Evolutionary conservation across 2,113 vertebrate species (phyloP), one percentile per base, ranked within the genome.

Genomic region (Mesitornis unicolor): DNA sequence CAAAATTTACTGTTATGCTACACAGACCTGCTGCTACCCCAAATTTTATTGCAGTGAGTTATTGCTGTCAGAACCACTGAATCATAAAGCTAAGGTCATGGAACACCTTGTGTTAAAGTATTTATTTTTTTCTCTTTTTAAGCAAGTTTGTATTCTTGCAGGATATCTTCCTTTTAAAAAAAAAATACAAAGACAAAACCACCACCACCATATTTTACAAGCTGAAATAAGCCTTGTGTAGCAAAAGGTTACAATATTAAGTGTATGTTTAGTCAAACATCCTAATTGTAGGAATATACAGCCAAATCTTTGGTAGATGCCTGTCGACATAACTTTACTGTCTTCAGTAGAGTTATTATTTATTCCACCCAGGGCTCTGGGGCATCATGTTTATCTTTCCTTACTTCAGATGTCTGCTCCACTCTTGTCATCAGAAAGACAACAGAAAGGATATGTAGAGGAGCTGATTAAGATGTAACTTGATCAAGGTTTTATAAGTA

Each of bases 1-100:
- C 83, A 94, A 93, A 96, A 96, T 96, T 96, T 97, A 95, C 73
- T 96, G 88, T 94, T 96, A 64, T 71, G 65, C 68, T 92, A 75
- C 64, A 89, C 76, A 96, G 95, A 93, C 68, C 87, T 95, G 93
- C 96, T 96, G 90, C 88, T 92, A 92, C 64, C 87, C 79, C 76
- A 94, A 75, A 95, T 87, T 96, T 96, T 94, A 97, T 87, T 96
- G 89, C 92, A 86, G 64, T 96, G 96, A 96, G 50, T 97, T 96
- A 96, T 93, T 95, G 90, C 68, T 47, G 64, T 94, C 95, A 92
- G 77, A 94, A 84, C 59, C 75, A 90, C 75, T 71, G 71, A 87
- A 96, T 93, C 83, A 81, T 96, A 92, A 96, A 93, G 73, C 80
- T 94, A 86, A 94, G 96, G 96, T 94, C 92, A 93, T 56, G 50